Percentiles rank a stretch among this genome's conserved stretches.
These are phyloP conservation scores for Rotaria socialis DNA, from an alignment of 2,888 invertebrate genomes.

Conservation along the genomic window DNA sequence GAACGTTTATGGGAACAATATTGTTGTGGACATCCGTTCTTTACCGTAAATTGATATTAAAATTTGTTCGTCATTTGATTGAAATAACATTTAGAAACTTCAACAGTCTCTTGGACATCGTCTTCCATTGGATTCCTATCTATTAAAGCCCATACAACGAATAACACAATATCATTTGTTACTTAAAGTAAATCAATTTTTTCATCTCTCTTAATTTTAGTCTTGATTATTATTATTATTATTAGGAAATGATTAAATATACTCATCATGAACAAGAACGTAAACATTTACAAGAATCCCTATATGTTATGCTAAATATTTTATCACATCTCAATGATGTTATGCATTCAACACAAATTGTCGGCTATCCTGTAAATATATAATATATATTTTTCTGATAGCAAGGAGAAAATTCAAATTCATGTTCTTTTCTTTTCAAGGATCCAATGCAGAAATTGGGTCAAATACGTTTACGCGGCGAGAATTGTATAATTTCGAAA, in stretches of 20 bases:
- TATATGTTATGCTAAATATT: slow-evolving; percentile 90
- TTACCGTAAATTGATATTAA: slow-evolving; percentile 53
- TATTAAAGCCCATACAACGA: slow-evolving; percentile 86
- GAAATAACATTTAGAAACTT: slow-evolving; percentile 71
- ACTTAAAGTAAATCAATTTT: slow-evolving; percentile 68
- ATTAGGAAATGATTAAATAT: slow-evolving; percentile 73
- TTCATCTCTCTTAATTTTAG: background rate
- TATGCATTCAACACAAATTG: slow-evolving; percentile 68
- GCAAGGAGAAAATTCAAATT: no score
- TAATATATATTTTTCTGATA: background rate
- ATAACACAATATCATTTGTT: slow-evolving; percentile 68
- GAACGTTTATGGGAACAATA: slow-evolving; percentile 80
- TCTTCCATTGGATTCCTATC: slow-evolving; percentile 85
- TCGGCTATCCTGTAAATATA: slow-evolving; percentile 39
- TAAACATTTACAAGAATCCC: slow-evolving; percentile 78
- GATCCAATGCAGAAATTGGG: slow-evolving; percentile 26
- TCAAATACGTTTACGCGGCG: slow-evolving; percentile 15
- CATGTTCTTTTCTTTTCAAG: background rate
- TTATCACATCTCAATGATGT: slow-evolving; percentile 93
- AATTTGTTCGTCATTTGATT: slow-evolving; percentile 42
- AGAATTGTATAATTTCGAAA: background rate
- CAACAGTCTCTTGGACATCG: slow-evolving; percentile 86
- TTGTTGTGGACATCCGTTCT: slow-evolving; percentile 59
- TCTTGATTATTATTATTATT: slow-evolving; percentile 38
- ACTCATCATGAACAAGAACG: slow-evolving; percentile 73